Percentiles rank a stretch among this genome's conserved stretches.
These are phyloP conservation scores for Lytechinus variegatus DNA, from an alignment of 35 echinoderm and acorn worm genomes.

Conservation along the genomic window DNA sequence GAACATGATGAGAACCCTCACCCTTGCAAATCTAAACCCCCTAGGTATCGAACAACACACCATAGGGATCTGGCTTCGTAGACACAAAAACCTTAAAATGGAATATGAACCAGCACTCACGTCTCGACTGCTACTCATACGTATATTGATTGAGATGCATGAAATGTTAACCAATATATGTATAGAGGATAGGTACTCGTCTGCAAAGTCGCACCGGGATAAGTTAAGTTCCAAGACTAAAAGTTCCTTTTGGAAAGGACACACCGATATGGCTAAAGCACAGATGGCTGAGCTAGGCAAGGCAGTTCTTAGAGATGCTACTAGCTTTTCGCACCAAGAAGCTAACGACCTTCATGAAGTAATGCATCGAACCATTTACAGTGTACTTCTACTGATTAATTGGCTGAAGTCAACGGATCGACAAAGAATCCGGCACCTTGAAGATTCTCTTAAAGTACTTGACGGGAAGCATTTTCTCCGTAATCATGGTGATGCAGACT, in stretches of 20 bases:
- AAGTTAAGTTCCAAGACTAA: background rate
- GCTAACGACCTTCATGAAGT: background rate
- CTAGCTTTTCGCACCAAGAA: background rate
- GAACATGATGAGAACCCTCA: background rate
- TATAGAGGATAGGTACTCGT: background rate
- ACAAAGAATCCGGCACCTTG: background rate
- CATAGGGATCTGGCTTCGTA: background rate
- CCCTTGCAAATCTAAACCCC: background rate
- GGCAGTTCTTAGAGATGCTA: background rate
- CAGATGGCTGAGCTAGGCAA: background rate
- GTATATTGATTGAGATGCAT: background rate
- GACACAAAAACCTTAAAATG: background rate
- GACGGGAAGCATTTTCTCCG: background rate
- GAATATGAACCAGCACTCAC: background rate
- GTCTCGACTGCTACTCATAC: background rate
- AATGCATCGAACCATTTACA: background rate
- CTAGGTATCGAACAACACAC: background rate
- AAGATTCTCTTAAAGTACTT: background rate
- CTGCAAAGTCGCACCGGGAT: background rate
- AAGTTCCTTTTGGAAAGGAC: background rate
- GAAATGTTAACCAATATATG: background rate
- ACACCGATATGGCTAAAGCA: background rate
- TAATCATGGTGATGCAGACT: background rate
- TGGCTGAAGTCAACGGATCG: background rate
- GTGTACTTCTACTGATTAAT: background rate